Conservation (phyloP, 2,888 invertebrate species). For the Acrobasis suavella region DNA sequence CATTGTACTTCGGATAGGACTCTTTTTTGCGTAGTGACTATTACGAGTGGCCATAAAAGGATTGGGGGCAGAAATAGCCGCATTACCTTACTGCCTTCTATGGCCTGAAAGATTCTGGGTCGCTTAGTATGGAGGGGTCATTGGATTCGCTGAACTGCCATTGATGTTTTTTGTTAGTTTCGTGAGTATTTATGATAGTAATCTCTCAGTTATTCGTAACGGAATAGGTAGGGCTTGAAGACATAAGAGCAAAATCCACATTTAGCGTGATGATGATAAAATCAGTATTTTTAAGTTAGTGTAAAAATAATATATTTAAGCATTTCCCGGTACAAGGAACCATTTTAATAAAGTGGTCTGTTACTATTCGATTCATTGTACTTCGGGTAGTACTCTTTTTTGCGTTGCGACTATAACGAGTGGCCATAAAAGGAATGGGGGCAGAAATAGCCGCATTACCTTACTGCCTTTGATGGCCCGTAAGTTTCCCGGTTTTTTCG, state of each 20-base stretch:
- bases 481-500: conserved; percentile 30
- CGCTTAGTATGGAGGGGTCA: neutral
- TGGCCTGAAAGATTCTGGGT: conserved; percentile 40
- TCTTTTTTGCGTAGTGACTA: conserved; percentile 58
- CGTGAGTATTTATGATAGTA: neutral
- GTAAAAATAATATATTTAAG: too few relatives aligned
- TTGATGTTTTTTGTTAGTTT: conserved; percentile 5
- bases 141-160: neutral
- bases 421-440: conserved; percentile 63
- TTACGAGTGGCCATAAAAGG: conserved; percentile 62
- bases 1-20: conserved; percentile 49
- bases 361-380: conserved; percentile 56
- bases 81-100: conserved; percentile 57
- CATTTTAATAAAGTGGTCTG: conserved; percentile 61
- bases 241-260: too few relatives aligned
- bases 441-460: conserved; percentile 56
- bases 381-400: conserved; percentile 53
- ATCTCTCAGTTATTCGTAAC: too few relatives aligned
- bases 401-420: conserved; percentile 56
- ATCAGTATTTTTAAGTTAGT: too few relatives aligned
- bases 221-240: too few relatives aligned
- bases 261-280: too few relatives aligned
- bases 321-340: too few relatives aligned
- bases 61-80: conserved; percentile 57
- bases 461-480: conserved; percentile 54